Evolutionary conservation across 2,113 vertebrate genomes (phyloP), one percentile per base, ranked within the genome.

Genomic region (Dicentrarchus labrax): DNA sequence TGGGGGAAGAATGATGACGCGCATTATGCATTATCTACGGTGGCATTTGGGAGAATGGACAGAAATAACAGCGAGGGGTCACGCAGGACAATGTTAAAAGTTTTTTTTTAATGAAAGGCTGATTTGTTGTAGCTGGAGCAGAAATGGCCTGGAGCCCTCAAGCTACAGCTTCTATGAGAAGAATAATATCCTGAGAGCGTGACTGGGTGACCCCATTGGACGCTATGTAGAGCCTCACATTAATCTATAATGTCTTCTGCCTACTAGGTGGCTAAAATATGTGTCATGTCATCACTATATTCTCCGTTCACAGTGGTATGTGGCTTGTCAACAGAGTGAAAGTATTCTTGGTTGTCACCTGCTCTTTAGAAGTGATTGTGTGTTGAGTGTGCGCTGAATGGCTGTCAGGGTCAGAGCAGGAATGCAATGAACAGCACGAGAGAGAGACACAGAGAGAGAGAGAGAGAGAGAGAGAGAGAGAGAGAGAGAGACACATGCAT

Each of bases 321-420:
- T 54, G 8, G 78, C 77, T 73, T 88, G 82, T 82, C 64, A 57
- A 53, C 47, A 45, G 84, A 83, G 83, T 54, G 76, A 90, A 84
- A 85, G 86, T 91, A 93, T 95, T 94, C 78, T 65, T 47, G 89
- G 90, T 71, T 17, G 65, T 90, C 94, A 95, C 90, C 93, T 94
- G 93, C 88, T 92, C 80, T 81, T 83, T 38, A 77, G 53, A 87
- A 88, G 89, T 85, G 81, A 86, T 59, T 56, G 72, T 76, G 83
- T 77, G 64, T 70, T 70, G 82, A 83, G 76, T 72, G 82, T 87
- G 87, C 76, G 54, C 22, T 53, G 83, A 78, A 70, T 78, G 73
- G 30, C 80, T 51, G 60, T 86, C 57, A 66, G 83, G 88, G 86
- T 91, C 88, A 75, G 61, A 72, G 59, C 61, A 83, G 87, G 90